Base-by-base conservation (phyloP, 2,113 vertebrate species). In the Sminthopsis crassicaudata region DNA sequence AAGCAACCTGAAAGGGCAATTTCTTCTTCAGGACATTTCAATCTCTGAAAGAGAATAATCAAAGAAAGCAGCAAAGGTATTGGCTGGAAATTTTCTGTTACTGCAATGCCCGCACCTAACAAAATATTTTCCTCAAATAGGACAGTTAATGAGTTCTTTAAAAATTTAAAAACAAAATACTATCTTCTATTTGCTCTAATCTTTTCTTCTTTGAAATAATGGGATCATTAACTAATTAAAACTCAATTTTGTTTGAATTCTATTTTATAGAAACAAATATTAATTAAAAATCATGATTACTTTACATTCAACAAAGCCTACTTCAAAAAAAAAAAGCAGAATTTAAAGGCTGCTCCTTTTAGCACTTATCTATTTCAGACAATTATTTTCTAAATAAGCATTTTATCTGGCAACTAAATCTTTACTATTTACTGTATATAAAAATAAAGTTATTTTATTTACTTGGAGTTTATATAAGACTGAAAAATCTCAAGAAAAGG, bases 51-150 rank as follows among this genome's bases (percentile, higher is more conserved):
- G 36, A 84, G n/a, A 42, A 84, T 42, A 67, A 84, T 42, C 36
- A 84, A 84, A 84, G 16, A 84, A 84, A 84, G 67, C 19, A 42
- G 67, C n/a, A 84, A 42, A 22, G 2, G 51, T 60, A 88, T 11
- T 92, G 19, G n/a, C 16, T 23, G 76, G 94, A 96, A 96, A 89
- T 89, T 23, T 97, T 89, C 55, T 91, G 42, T 94, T 57, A 89
- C 2, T 46, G 53, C 25, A 89, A 0, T 42, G 57, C 22, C 84
- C 67, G 19, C 42, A 27, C 54, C 92, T 94, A 88, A 94, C 1
- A 76, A 91, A 92, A 8, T 48, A 36, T 16, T n/a, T 46, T 91
- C 92, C 94, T 92, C 14, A 12, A 93, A 51, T 2, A 54, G 48
- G 6, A 27, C 8, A 1, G 24, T 10, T 48, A 53, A n/a, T 84